Evolutionary conservation across 2,888 invertebrate genomes (phyloP).

Genomic region (Andrena camellia): DNA sequence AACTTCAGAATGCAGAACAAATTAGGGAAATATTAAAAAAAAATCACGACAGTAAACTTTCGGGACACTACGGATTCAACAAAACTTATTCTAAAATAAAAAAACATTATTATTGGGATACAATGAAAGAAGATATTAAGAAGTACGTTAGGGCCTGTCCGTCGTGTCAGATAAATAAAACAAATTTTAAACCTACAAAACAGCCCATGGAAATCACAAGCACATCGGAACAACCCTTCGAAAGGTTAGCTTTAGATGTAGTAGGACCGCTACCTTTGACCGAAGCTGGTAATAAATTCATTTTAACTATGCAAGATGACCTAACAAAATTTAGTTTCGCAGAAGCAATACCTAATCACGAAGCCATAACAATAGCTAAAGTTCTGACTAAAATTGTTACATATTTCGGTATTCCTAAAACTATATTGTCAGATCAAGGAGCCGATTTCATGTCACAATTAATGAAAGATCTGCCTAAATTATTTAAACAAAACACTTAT

Average conservation of each 20-base stretch:
- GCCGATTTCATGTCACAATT: conserved; percentile 22
- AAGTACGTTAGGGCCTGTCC: background rate
- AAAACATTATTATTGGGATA: background rate
- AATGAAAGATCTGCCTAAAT: conserved; percentile 8
- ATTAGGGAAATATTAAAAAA: background rate
- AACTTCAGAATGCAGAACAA: background rate
- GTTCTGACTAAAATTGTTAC: background rate
- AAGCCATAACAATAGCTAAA: conserved; percentile 6
- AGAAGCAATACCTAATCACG: conserved; percentile 15
- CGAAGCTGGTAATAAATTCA: conserved; percentile 10
- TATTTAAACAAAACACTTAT: conserved; percentile 11
- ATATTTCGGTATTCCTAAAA: conserved; percentile 12
- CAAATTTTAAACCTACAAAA: conserved; percentile 22
- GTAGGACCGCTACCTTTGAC: conserved; percentile 22
- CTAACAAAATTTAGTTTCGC: conserved; percentile 29
- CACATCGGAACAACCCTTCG: conserved; percentile 2
- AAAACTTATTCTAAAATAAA: conserved; percentile 18
- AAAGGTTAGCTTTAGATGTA: conserved; percentile 18
- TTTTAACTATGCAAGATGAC: conserved; percentile 26
- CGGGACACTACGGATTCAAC: conserved; percentile 13
- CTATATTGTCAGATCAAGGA: conserved; percentile 6
- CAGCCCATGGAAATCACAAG: conserved; percentile 29
- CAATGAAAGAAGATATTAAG: conserved; percentile 4
- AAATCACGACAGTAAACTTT: conserved; percentile 1
- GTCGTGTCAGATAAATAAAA: conserved; percentile 23